Conservation (phyloP, 2,797 vertebrate genomes). For the Enteromius unitaeniatus region DNA sequence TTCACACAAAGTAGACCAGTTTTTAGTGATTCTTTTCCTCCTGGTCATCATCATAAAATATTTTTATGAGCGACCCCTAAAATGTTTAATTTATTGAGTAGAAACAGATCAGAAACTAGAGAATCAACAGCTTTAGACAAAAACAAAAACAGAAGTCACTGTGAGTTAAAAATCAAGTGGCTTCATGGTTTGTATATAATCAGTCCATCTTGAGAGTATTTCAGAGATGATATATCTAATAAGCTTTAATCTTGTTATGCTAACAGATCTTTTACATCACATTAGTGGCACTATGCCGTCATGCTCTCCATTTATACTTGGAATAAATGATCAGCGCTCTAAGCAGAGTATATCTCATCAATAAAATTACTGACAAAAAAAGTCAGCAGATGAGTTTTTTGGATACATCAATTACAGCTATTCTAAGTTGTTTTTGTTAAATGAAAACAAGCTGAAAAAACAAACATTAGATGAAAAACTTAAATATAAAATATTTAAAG, state of each 20-base stretch:
- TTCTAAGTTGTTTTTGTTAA: not conserved
- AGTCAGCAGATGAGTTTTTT: conserved; percentile 16
- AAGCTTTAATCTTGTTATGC: conserved; percentile 41
- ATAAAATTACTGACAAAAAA: not conserved
- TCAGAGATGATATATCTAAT: conserved; percentile 23
- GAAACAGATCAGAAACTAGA: not conserved
- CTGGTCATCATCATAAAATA: not conserved
- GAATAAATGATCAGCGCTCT: conserved; percentile 28
- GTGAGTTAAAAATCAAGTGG: conserved; percentile 7
- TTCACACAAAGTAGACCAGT: too few relatives aligned
- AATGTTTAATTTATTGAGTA: not conserved
- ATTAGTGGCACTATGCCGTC: conserved; percentile 5
- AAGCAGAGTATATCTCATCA: not conserved
- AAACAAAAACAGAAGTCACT: not conserved
- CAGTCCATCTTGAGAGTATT: conserved; percentile 11
- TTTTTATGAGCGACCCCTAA: not conserved
- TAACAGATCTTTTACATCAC: conserved; percentile 30
- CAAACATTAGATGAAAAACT: not conserved
- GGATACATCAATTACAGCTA: not conserved
- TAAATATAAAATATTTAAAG: not conserved
- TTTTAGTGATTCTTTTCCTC: not conserved
- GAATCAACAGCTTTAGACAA: not conserved
- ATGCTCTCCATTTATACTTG: conserved; percentile 1
- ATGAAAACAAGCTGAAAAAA: not conserved
- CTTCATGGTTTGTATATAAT: not conserved